Percentiles rank a stretch among this genome's conserved stretches.
These are phyloP conservation scores for Lonchura striata DNA, from an alignment of 2,113 vertebrate species.

Conservation along the genomic window DNA sequence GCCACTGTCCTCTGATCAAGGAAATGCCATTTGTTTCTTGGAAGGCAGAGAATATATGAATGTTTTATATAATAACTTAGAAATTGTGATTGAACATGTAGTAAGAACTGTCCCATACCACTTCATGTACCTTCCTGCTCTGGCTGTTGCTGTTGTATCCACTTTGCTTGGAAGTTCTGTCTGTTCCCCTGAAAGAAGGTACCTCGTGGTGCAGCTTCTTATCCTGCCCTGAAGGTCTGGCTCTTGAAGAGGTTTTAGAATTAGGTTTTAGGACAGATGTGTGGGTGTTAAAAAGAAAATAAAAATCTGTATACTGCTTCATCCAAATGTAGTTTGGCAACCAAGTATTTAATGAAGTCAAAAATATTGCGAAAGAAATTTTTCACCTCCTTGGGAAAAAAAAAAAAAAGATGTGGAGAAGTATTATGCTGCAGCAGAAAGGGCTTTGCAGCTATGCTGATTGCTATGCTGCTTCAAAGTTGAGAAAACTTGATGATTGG, in stretches of 20 bases:
- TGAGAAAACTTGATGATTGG: neutral
- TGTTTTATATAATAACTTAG: neutral
- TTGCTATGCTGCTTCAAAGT: neutral
- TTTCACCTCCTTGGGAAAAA: neutral
- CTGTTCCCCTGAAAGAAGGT: neutral
- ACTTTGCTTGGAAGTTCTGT: neutral
- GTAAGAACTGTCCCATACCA: neutral
- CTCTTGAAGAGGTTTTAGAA: neutral
- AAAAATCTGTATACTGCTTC: neutral
- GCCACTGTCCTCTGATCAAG: neutral
- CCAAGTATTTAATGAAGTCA: neutral
- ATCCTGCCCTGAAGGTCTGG: neutral
- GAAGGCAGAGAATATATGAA: neutral
- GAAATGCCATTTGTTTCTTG: neutral
- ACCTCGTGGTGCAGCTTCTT: neutral
- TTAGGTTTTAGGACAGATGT: neutral
- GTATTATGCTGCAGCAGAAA: neutral
- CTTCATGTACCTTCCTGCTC: neutral
- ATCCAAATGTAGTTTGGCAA: neutral
- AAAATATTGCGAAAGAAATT: neutral
- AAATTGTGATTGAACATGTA: neutral
- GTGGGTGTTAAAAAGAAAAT: neutral
- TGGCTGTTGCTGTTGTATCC: neutral
- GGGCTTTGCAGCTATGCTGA: neutral
- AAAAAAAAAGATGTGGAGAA: neutral